Evolutionary conservation across 2,113 vertebrate species (phyloP), one percentile per base, ranked within the genome.

Genomic region (Scopus umbretta): DNA sequence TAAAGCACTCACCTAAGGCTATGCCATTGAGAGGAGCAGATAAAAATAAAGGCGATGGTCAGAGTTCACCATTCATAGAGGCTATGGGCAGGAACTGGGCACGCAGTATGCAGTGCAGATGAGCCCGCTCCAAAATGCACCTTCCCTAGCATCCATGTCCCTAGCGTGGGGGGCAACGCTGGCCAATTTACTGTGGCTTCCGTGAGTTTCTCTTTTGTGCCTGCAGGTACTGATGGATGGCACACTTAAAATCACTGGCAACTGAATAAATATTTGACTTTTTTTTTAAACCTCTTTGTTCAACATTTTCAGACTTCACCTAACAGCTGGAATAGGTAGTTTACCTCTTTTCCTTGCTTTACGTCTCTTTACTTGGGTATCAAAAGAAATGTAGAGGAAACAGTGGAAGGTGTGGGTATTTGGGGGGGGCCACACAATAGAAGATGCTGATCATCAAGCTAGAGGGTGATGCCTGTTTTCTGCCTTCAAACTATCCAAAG

Each of bases 151-250:
- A 66, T 19, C 61, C 13, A 7, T 59, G 45, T 8, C 13, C 36
- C 42, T 29, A 34, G 4, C 3, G 2, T 1, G 1, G 16, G 10
- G 18, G 23, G 27, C 23, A 34, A 6, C 5, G 5, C 30, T 53
- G 22, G 13, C 47, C 66, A 65, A 38, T 50, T 82, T 85, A 13
- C 15, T 72, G 21, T 12, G 13, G 30, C 27, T 90, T 85, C 62
- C 66, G 14, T 0, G 2, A 53, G 50, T 59, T 85, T 74, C 43
- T 91, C 29, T 32, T 86, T 58, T 15, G 8, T 70, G 36, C 15
- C 62, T 75, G 32, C 36, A 56, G 19, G 22, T 56, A 55, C 30
- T 30, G 27, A 49, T 40, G 49, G 50, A n/a, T 8, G 15, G 16
- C 30, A 62, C 36, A 26, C 55, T 74, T 70, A 38, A 80, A 90